Percentiles rank a stretch among this genome's conserved stretches.
phyloP scores from a whole-genome alignment of 2,888 invertebrate genomes.

The Drosophila anomalata region DNA sequence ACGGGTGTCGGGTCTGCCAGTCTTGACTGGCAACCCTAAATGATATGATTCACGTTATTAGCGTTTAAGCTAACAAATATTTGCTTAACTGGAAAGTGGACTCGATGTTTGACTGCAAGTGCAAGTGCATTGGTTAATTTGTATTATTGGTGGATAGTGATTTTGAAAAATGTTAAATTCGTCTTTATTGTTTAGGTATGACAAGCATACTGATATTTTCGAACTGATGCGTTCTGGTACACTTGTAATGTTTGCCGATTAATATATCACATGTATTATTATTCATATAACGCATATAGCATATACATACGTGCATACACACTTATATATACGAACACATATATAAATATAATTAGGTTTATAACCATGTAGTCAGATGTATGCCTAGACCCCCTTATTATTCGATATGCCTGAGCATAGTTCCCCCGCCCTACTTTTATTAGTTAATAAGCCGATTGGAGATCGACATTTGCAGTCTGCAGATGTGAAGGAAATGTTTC shows the following conservation, averaged over 20 bases:
- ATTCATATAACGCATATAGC: constrained; percentile 48
- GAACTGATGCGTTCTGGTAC: constrained; percentile 26
- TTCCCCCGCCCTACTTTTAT: constrained; percentile 10
- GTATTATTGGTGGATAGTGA: constrained; percentile 20
- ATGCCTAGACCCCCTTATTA: constrained; percentile 16
- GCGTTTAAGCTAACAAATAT: constrained; percentile 55
- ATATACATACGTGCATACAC: constrained; percentile 57
- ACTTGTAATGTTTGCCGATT: constrained; percentile 23
- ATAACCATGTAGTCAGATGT: constrained; percentile 39
- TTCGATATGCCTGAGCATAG: constrained; percentile 7
- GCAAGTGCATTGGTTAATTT: constrained; percentile 26
- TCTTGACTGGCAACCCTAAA: constrained; percentile 45
- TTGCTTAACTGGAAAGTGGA: constrained; percentile 12
- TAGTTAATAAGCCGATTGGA: constrained; percentile 37
- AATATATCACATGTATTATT: constrained; percentile 50
- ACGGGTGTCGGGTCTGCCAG: constrained; percentile 34
- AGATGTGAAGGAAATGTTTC: constrained; percentile 39
- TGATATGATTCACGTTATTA: constrained; percentile 67
- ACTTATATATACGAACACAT: constrained; percentile 44
- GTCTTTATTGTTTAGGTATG: constrained; percentile 34
- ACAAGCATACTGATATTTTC: constrained; percentile 31
- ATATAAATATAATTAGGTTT: constrained; percentile 27
- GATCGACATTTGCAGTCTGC: constrained; percentile 49
- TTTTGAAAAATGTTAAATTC: constrained; percentile 30
- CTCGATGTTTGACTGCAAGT: constrained; percentile 11